Evolutionary conservation across 2,113 vertebrate species (phyloP), one percentile per base, ranked within the genome.

Genomic region (Cavia porcellus): DNA sequence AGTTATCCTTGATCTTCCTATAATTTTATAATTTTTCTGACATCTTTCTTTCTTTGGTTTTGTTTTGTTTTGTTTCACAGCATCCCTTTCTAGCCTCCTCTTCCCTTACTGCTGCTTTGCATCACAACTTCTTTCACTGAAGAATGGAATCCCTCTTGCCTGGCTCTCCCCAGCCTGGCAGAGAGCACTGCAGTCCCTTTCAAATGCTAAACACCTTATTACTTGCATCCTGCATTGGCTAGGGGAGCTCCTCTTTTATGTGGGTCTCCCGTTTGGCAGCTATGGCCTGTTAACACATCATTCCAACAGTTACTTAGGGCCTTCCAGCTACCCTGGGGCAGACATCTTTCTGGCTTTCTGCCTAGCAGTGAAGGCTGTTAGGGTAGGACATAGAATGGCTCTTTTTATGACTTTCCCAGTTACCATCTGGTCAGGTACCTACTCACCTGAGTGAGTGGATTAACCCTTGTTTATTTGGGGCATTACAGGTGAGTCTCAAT

Each of bases 131-230:
- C 86, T 45, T 96, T 85, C 6, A 82, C 84, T 86, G 24, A 95
- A 64, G 95, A 96, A 89, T 62, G 4, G 92, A 95, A 84, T 80
- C 52, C 30, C n/a, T 14, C 59, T 24, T 0, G n/a, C 24, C 45
- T 42, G 72, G 72, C 38, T 52, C 32, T 55, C 17, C 8, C 32
- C 28, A 52, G 6, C 24, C 38, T 7, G 3, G 7, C 32, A 10
- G 32, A 90, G 70, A 96, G 96, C 52, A 74, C 57, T 32, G 32
- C n/a, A 59, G 82, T 32, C 77, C 77, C 85, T 96, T 98, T 95
- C 97, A 96, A 97, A 96, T 28, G 75, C 93, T 93, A 90, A 98
- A 97, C 96, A 97, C 96, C 95, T 98, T 97, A 96, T 97, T 88
- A 95, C 72, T 98, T 95, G 94, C 70, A 55, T 64, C 97, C 94